phyloP scores from a whole-genome alignment of 2,888 invertebrate genomes.

The Uropetala carovei region DNA sequence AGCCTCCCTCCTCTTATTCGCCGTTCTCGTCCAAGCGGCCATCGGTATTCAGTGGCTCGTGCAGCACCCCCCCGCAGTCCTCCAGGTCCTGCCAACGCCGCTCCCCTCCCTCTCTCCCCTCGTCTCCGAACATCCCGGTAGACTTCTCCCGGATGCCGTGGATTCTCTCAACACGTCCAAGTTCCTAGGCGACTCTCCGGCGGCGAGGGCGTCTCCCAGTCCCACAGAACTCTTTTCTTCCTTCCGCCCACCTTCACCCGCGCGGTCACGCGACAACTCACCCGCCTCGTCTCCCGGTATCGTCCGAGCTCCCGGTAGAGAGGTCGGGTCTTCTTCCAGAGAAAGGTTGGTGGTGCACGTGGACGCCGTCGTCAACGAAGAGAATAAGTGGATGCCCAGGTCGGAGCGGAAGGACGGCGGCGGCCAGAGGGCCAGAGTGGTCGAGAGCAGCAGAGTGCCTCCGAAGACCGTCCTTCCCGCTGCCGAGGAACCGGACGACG shows the following conservation, averaged over 20 bases:
- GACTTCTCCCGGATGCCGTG: neutral
- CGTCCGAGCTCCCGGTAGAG: neutral
- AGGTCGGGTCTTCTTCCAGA: neutral
- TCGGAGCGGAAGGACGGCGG: neutral
- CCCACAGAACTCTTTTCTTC: slow-evolving; percentile 5
- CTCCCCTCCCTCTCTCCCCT: neutral
- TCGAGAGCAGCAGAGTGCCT: slow-evolving; percentile 13
- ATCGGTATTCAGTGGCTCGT: slow-evolving; percentile 91
- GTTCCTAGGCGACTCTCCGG: neutral
- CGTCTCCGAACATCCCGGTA: neutral
- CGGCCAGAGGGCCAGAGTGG: slow-evolving; percentile 2
- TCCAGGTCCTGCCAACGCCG: slow-evolving; percentile 68
- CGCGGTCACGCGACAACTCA: too few species aligned
- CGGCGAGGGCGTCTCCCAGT: neutral
- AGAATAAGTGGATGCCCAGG: neutral
- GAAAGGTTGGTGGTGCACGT: slow-evolving; percentile 22
- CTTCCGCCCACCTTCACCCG: neutral
- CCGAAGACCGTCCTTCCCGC: slow-evolving; percentile 71
- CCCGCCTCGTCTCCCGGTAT: neutral
- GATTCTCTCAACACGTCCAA: slow-evolving; percentile 19
- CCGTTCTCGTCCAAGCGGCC: slow-evolving; percentile 89
- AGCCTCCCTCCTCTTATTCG: slow-evolving; percentile 89
- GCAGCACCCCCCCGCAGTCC: slow-evolving; percentile 84
- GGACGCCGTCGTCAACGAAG: neutral
- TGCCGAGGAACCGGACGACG: slow-evolving; percentile 73